Evolutionary conservation across 2,797 vertebrate species (phyloP).

Genomic region (Champsocephalus gunnari): DNA sequence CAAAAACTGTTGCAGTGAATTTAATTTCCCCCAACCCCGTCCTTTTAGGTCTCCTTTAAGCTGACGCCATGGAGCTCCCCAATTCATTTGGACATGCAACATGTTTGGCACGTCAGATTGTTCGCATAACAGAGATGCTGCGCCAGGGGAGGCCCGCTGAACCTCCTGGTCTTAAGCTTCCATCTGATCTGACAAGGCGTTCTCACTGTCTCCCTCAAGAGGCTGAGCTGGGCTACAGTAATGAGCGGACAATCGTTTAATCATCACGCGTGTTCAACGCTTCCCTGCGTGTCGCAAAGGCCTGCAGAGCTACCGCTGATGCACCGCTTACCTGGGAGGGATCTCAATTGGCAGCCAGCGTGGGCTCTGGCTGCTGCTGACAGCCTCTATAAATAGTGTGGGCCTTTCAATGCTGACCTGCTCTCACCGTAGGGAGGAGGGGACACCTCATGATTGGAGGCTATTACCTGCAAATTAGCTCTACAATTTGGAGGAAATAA

Average conservation of each 20-base stretch:
- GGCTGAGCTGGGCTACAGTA: constrained; percentile 61
- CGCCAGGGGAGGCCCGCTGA: constrained; percentile 68
- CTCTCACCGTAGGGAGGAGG: constrained; percentile 54
- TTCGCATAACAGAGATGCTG: constrained; percentile 76
- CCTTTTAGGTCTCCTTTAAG: constrained; percentile 65
- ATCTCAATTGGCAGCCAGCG: constrained; percentile 71
- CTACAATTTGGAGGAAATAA: too few species aligned
- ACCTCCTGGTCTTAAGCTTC: constrained; percentile 65
- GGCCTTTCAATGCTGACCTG: constrained; percentile 68
- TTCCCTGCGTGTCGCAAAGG: constrained; percentile 38
- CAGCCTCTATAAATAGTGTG: constrained; percentile 78
- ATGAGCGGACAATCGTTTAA: constrained; percentile 67
- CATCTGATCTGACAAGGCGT: constrained; percentile 73
- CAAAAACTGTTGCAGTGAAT: constrained; percentile 53
- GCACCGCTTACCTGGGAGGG: constrained; percentile 72
- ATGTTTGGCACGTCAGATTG: constrained; percentile 79
- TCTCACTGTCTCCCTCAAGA: constrained; percentile 65
- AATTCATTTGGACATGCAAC: constrained; percentile 71
- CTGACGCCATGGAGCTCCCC: constrained; percentile 64
- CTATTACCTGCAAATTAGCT: constrained; percentile 13
- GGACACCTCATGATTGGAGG: constrained; percentile 32
- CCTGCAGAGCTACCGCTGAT: constrained; percentile 46
- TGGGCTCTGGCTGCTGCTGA: constrained; percentile 66
- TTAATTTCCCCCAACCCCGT: constrained; percentile 58
- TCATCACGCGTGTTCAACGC: constrained; percentile 45